Evolutionary conservation across 2,797 vertebrate species (phyloP), one percentile per base, ranked within the genome.

Genomic region (Poecilia picta): DNA sequence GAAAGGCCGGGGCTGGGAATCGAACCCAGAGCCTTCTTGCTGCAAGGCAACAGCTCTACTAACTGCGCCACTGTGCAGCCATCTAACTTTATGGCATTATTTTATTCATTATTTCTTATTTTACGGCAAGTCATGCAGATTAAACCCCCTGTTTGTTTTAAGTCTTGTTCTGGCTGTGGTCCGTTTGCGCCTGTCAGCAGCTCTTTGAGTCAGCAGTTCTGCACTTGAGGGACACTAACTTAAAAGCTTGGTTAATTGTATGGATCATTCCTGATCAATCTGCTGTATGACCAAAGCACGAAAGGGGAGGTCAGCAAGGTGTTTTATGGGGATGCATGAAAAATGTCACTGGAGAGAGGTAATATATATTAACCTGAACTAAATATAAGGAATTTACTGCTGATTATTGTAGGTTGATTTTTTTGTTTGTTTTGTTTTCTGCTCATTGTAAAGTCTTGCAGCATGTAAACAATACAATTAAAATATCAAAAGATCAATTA

Each of bases 201-300:
- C 31, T 64, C 62, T 64, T 36, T 18, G 62, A 36, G 46, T 92
- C 92, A 93, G 87, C 90, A 87, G 6, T 51, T 87, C 72, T 90
- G 59, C 28, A 62, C 59, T 16, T 8, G 59, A 62, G 33, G 16
- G 62, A 64, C 31, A 36, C 31, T 36, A 85, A 92, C 87, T 90
- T 89, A 87, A 76, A 85, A 75, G 85, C 83, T 85, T 68, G 80
- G 83, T 73, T 93, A 92, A 93, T 93, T 89, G 83, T 81, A 93
- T 92, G 43, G 86, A 91, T 92, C 84, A 74, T 80, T 79, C 47
- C 82, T 83, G 89, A 82, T 91, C 88, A 81, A 90, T 90, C 77
- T 66, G n/a, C 76, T 74, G 82, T 88, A 83, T 84, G 84, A 82
- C 85, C 88, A 86, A 80, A 81, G 68, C 74, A 71, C 82, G 78